A percentile compares a stretch with the other conserved stretches of the same genome.
Evolutionary conservation across 2,888 invertebrate genomes (phyloP).

Genomic region (Thymelicus acteon): DNA sequence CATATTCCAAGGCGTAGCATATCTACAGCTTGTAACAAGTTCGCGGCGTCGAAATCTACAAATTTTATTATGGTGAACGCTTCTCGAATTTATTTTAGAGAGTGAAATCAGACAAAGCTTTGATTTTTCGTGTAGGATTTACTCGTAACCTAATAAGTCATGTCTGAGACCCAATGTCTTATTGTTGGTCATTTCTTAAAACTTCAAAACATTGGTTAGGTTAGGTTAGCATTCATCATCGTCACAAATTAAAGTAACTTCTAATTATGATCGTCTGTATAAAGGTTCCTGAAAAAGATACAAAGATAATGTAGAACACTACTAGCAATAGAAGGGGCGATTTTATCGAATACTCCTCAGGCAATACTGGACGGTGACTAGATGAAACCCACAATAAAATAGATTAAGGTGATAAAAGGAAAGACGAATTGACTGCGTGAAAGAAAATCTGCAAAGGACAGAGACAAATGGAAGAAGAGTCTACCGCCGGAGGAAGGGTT

Average conservation of each 20-base stretch:
- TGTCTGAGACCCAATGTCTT: background rate
- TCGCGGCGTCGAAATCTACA: constrained; percentile 19
- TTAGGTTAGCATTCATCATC: no score
- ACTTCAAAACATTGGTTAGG: no score
- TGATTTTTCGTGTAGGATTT: background rate
- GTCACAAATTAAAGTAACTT: background rate
- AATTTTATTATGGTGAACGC: constrained; percentile 23
- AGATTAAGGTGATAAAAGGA: constrained; percentile 42
- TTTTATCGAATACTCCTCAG: constrained; percentile 24
- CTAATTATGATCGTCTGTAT: background rate
- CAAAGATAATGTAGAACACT: constrained; percentile 6
- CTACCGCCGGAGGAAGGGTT: constrained; percentile 42
- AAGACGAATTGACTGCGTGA: constrained; percentile 45
- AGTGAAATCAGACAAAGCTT: constrained; percentile 18
- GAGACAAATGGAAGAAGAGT: constrained; percentile 47
- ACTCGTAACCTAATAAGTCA: background rate
- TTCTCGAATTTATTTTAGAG: constrained; percentile 17
- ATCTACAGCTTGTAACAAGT: constrained; percentile 13
- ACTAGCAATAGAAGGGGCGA: background rate
- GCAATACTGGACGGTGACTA: constrained; percentile 39
- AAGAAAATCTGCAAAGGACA: constrained; percentile 48
- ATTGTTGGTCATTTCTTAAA: background rate
- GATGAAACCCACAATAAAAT: constrained; percentile 45
- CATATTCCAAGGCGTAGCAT: constrained; percentile 13
- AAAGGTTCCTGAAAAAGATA: background rate